Percentiles rank a stretch among this genome's conserved stretches.
These are phyloP conservation scores for Miltochrista miniata DNA, from an alignment of 2,888 invertebrate species.

Conservation along the genomic window DNA sequence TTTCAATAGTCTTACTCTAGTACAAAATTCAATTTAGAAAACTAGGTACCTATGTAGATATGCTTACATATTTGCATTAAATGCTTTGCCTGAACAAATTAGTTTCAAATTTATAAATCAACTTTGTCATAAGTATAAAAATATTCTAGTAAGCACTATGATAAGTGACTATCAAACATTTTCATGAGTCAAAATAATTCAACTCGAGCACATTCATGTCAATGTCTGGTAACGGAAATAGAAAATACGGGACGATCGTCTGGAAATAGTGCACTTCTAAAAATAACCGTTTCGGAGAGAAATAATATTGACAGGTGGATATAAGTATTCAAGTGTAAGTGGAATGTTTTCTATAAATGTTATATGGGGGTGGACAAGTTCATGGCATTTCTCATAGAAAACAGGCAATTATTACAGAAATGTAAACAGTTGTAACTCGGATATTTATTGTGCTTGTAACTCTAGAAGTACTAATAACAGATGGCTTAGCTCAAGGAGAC, in stretches of 20 bases:
- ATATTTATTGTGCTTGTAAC: too few species aligned
- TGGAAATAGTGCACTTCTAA: constrained; percentile 29
- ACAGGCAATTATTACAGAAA: too few species aligned
- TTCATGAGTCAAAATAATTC: constrained; percentile 32
- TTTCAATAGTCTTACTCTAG: too few species aligned
- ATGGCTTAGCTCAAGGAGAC: too few species aligned
- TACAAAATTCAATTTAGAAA: too few species aligned
- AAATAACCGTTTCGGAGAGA: constrained; percentile 17
- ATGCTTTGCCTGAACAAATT: too few species aligned
- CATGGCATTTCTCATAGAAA: too few species aligned
- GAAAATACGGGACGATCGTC: constrained; percentile 22
- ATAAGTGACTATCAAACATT: constrained; percentile 21
- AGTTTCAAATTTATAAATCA: too few species aligned
- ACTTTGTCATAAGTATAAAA: neutral
- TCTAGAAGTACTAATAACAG: too few species aligned
- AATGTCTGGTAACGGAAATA: constrained; percentile 39
- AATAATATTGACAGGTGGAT: constrained; percentile 15
- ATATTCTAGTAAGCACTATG: constrained; percentile 4
- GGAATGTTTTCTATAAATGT: neutral
- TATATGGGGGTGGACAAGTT: neutral
- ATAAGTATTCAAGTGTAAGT: constrained; percentile 5
- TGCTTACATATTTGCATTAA: too few species aligned
- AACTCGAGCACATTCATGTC: constrained; percentile 32
- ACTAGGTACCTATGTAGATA: too few species aligned
- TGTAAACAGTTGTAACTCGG: too few species aligned